Evolutionary conservation across 2,113 vertebrate species (phyloP), one percentile per base, ranked within the genome.

Genomic region (Morphnarchus princeps): DNA sequence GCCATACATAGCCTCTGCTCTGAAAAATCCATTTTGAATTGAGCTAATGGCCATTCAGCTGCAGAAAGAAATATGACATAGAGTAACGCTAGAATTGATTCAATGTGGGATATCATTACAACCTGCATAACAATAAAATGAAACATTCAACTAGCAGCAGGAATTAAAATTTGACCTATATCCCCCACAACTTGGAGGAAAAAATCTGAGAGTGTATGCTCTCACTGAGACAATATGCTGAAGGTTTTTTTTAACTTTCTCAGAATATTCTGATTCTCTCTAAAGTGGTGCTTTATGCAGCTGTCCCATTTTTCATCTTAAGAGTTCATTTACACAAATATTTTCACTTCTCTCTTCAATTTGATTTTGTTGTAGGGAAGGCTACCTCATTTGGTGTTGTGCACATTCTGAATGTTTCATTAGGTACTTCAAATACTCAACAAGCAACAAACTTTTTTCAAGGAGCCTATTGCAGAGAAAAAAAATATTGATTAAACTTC

Each of bases 21-120:
- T 90, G 89, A 76, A 86, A 96, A 95, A 93, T 72, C 74, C 58
- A 90, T 76, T 95, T 76, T 72, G 54, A 58, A 25, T 93, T 88
- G 74, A 93, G 36, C 54, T 91, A 95, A 63, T 77, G 74, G 42
- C 67, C 58, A 65, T 70, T 86, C 71, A 61, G 24, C 38, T 93
- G 82, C 66, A 73, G 52, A 90, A 87, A 79, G 47, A 92, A 94
- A 85, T 71, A 77, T 2, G 36, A 34, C 32, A 65, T 3, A 57
- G 26, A 90, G 55, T 49, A 86, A n/a, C 15, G 31, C 7, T 47
- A 21, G 73, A 79, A 91, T 79, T 86, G 66, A 88, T 65, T 72
- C 32, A 50, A 54, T 1, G 1, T 43, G 12, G 54, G 54, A 77
- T 86, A 63, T 62, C 36, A 52, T 69, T 57, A 83, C 36, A 69